Percentiles rank a stretch among this genome's conserved stretches.
Conservation (phyloP, 2,888 invertebrate genomes). For the Cosmorhoe ocellata region DNA sequence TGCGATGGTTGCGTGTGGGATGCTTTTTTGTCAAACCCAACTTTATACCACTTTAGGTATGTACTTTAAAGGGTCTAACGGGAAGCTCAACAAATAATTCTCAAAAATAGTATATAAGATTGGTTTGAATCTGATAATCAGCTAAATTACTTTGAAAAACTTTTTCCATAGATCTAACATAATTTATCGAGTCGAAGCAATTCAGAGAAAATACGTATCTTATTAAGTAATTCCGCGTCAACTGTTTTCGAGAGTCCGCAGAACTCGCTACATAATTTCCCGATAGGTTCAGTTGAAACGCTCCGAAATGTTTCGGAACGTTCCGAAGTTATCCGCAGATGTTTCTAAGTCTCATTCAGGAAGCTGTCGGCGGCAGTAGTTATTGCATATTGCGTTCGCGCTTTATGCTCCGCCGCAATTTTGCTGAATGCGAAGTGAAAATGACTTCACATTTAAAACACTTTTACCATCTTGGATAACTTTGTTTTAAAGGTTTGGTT, state of each 20-base stretch:
- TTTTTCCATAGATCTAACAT: too few species aligned
- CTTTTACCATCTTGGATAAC: slow-evolving; percentile 1
- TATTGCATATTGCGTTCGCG: slow-evolving; percentile 42
- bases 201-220: too few species aligned
- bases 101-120: too few species aligned
- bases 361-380: slow-evolving; percentile 39
- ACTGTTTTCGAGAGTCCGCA: slow-evolving; percentile 10
- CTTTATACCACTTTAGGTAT: too few species aligned
- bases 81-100: too few species aligned
- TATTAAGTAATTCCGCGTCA: slow-evolving; percentile 2
- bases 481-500: not conserved
- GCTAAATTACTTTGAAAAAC: too few species aligned
- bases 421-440: slow-evolving; percentile 18
- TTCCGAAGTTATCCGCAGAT: slow-evolving; percentile 20
- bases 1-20: too few species aligned
- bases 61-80: too few species aligned
- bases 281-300: slow-evolving; percentile 26
- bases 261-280: slow-evolving; percentile 26
- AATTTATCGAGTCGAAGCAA: too few species aligned
- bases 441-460: slow-evolving; percentile 17
- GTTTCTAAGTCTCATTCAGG: slow-evolving; percentile 27
- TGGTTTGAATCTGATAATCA: too few species aligned
- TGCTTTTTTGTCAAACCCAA: too few species aligned
- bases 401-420: slow-evolving; percentile 23
- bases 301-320: slow-evolving; percentile 11